Percentiles rank a stretch among this genome's conserved stretches.
Conservation (phyloP, 2,113 vertebrate genomes). For the Ibidorhyncha struthersii region DNA sequence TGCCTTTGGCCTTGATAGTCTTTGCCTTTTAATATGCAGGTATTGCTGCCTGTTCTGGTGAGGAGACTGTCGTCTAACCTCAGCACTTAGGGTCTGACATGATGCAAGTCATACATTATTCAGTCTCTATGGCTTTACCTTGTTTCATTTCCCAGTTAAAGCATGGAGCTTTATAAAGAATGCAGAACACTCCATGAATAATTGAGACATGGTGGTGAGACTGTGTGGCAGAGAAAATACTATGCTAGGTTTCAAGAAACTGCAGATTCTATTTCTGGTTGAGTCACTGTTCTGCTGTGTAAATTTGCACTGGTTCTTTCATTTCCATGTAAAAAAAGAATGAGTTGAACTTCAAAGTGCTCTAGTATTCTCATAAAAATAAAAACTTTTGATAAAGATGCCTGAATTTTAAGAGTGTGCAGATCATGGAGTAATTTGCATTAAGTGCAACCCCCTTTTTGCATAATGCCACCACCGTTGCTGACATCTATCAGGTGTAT, state of each 20-base stretch:
- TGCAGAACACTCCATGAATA: conserved; percentile 20
- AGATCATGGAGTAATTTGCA: background rate
- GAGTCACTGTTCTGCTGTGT: background rate
- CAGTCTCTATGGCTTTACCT: background rate
- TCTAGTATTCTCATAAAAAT: background rate
- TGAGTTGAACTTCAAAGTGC: background rate
- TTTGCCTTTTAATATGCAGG: background rate
- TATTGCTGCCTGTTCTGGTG: background rate
- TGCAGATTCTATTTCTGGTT: conserved; percentile 15
- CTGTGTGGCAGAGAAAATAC: background rate
- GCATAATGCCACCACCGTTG: background rate
- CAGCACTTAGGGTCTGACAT: background rate
- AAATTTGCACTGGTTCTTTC: background rate
- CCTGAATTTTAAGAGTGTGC: background rate
- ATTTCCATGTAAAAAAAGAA: background rate
- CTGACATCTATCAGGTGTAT: background rate
- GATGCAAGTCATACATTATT: background rate
- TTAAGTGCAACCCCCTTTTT: background rate
- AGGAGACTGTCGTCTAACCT: background rate
- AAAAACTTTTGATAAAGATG: background rate
- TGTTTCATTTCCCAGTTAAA: conserved; percentile 17
- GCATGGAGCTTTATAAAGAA: conserved; percentile 35
- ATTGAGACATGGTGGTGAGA: conserved; percentile 1
- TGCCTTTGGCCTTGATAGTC: background rate
- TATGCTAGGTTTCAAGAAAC: background rate